Evolutionary conservation across 2,797 vertebrate species (phyloP), one percentile per base, ranked within the genome.

Genomic region (Sebastes minor): DNA sequence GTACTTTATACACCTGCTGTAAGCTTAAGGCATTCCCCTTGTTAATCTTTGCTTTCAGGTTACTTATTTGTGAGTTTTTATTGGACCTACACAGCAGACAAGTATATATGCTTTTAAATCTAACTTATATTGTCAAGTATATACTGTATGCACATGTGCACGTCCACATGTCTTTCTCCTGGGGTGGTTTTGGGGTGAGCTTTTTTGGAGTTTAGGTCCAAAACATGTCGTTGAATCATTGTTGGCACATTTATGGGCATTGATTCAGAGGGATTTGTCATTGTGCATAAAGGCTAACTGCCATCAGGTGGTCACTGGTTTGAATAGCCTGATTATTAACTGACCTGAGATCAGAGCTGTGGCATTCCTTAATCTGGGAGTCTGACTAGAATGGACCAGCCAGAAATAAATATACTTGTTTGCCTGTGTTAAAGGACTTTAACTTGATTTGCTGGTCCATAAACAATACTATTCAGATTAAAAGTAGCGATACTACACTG

Each of bases 41-140:
- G 71, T 87, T 87, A 73, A 80, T 86, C 1, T 42, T 33, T 63
- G 0, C 70, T 16, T 57, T 25, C 27, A 64, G 70, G 80, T 90
- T 83, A 92, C 49, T 82, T 79, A 87, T 90, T 85, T 69, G 13
- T 46, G 12, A 71, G 9, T 12, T 75, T 84, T 76, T 46, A 56
- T 30, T 64, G 22, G 25, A 38, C 13, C n/a, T 30, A 2, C 6
- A 11, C 8, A 1, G 4, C 2, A 42, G 18, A 18, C 16, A 38
- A 38, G 35, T 38, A 35, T 35, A 35, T 27, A 13, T 5, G 2
- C 33, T 5, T 35, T 35, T 1, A 35, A 35, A 35, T 35, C 33
- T 35, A 35, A 1, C 33, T 35, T 12, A 35, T 35, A 4, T 35
- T 35, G 33, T 35, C 33, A 35, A 35, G 33, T 35, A 35, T 33